These are phyloP conservation scores for Micromesistius poutassou DNA, from an alignment of 2,797 vertebrate genomes.

Conservation along the genomic window DNA sequence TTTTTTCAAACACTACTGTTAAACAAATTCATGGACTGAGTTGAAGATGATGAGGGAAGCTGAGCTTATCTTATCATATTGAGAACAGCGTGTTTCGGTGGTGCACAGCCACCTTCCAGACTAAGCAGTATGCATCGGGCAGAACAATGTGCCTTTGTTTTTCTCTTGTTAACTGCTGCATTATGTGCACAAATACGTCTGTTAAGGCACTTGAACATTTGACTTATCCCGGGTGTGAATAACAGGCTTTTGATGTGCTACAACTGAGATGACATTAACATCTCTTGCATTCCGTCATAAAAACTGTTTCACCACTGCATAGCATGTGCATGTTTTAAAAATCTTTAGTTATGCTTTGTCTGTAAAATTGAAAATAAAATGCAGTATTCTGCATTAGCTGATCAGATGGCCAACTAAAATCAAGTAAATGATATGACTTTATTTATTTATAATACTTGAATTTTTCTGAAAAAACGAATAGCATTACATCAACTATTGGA, in stretches of 20 bases:
- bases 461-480: background rate
- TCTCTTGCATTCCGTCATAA: background rate
- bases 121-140: conserved; percentile 53
- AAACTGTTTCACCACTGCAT: background rate
- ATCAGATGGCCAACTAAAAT: background rate
- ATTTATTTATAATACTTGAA: background rate
- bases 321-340: background rate
- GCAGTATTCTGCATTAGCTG: background rate
- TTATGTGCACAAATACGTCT: conserved; percentile 67
- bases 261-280: conserved; percentile 50
- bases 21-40: conserved; percentile 36
- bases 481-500: background rate
- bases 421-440: background rate
- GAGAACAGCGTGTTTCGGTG: conserved; percentile 58
- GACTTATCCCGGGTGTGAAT: conserved; percentile 44
- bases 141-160: conserved; percentile 62
- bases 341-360: background rate
- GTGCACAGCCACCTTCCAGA: conserved; percentile 52
- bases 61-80: conserved; percentile 65
- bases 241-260: conserved; percentile 62
- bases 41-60: conserved; percentile 53
- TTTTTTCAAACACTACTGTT: conserved; percentile 56
- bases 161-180: conserved; percentile 46
- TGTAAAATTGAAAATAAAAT: background rate
- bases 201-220: conserved; percentile 50